Evolutionary conservation across 2,888 invertebrate species (phyloP).

Genomic region (Tenthredo mesomela): DNA sequence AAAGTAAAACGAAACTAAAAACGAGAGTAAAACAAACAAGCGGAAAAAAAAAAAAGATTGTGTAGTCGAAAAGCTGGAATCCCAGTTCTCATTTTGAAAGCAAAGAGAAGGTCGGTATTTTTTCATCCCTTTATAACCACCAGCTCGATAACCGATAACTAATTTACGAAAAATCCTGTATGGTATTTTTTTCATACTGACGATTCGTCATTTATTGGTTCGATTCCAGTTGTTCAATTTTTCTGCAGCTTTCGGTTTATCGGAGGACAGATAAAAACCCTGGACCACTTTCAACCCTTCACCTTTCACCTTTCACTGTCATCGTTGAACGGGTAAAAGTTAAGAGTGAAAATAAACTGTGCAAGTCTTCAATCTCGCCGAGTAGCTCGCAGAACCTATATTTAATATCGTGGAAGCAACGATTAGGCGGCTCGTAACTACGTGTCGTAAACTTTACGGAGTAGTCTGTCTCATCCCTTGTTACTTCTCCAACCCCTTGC

Average conservation of each 20-base stretch:
- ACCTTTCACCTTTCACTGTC: neutral
- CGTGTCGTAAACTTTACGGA: slow-evolving; percentile 59
- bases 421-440: slow-evolving; percentile 62
- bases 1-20: too few relatives aligned
- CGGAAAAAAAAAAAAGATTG: neutral
- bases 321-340: neutral
- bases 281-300: too few relatives aligned
- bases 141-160: too few relatives aligned
- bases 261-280: neutral
- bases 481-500: neutral
- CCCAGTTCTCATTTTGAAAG: neutral
- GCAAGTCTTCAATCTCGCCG: neutral
- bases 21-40: neutral
- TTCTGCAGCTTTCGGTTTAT: too few relatives aligned
- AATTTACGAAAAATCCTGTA: too few relatives aligned
- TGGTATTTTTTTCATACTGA: too few relatives aligned
- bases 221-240: too few relatives aligned
- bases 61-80: neutral
- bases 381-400: slow-evolving; percentile 54
- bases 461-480: slow-evolving; percentile 29
- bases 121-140: too few relatives aligned
- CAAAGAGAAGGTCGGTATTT: too few relatives aligned
- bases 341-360: neutral
- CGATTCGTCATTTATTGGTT: too few relatives aligned
- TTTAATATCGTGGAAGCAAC: slow-evolving; percentile 63